Evolutionary conservation across 2,797 vertebrate genomes (phyloP).

Genomic region (Darevskia mixta): DNA sequence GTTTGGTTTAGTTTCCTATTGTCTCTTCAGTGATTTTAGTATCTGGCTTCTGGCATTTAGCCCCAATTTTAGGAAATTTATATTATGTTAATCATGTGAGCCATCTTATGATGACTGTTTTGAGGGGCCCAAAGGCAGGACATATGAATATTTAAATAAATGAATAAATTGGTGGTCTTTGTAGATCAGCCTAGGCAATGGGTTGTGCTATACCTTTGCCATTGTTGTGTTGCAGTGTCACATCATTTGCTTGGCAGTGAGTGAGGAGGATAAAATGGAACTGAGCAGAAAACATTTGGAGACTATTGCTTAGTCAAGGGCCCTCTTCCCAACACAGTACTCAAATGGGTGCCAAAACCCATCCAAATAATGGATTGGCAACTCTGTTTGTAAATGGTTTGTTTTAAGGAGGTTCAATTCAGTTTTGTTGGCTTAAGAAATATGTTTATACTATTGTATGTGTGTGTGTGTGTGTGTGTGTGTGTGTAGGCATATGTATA

Average conservation of each 20-base stretch:
- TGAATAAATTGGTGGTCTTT: background rate
- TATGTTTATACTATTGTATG: background rate
- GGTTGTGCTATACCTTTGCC: background rate
- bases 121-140: background rate
- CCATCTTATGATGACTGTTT: background rate
- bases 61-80: background rate
- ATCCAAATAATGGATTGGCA: background rate
- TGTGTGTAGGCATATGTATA: too few species aligned
- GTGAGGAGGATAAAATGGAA: background rate
- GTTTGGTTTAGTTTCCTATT: background rate
- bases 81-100: background rate
- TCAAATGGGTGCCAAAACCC: background rate
- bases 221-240: background rate
- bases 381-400: background rate
- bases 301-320: background rate
- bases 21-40: background rate
- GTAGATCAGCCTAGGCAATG: background rate
- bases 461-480: too few species aligned
- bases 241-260: background rate
- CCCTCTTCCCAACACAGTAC: background rate
- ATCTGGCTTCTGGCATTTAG: background rate
- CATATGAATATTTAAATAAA: background rate
- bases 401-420: background rate
- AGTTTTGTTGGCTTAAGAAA: background rate
- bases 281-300: background rate